These are phyloP conservation scores for Oryctes rhinoceros DNA, from an alignment of 1,140 invertebrate species.

Conservation along the genomic window DNA sequence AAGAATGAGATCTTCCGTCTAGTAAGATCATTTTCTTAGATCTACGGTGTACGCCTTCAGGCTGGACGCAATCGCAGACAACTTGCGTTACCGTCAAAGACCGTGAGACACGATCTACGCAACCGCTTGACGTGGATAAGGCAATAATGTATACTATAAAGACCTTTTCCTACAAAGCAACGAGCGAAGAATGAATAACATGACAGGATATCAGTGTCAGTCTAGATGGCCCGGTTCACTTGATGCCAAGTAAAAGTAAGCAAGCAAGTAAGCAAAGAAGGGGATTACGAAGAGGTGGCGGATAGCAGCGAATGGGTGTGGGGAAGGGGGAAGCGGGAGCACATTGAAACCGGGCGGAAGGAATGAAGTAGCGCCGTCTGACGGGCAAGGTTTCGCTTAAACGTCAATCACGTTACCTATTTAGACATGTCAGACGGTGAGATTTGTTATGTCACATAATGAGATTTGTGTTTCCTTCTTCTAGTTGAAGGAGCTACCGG, in stretches of 20 bases:
- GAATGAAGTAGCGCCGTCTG: background rate
- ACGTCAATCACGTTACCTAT: slow-evolving; percentile 8
- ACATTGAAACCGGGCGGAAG: background rate
- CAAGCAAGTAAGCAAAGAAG: background rate
- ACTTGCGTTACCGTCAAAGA: too few species aligned
- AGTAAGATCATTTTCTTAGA: too few species aligned
- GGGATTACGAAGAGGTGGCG: too few species aligned
- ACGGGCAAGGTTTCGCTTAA: background rate
- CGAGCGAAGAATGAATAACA: background rate
- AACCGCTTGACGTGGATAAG: slow-evolving; percentile 4
- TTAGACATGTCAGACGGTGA: background rate
- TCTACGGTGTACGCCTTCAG: background rate
- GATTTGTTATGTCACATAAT: slow-evolving; percentile 8
- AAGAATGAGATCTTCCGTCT: too few species aligned
- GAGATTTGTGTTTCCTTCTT: background rate
- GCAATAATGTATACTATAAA: background rate
- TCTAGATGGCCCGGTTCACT: background rate
- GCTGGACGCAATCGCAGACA: too few species aligned
- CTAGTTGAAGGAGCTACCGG: too few species aligned
- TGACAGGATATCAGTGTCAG: slow-evolving; percentile 13
- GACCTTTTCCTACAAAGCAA: background rate
- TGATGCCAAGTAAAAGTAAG: background rate
- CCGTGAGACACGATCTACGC: background rate
- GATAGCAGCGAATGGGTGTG: too few species aligned
- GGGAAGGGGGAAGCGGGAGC: background rate